Evolutionary conservation across 2,888 invertebrate genomes (phyloP), one percentile per base, ranked within the genome.

Genomic region (Disparrhopalites patrizii): DNA sequence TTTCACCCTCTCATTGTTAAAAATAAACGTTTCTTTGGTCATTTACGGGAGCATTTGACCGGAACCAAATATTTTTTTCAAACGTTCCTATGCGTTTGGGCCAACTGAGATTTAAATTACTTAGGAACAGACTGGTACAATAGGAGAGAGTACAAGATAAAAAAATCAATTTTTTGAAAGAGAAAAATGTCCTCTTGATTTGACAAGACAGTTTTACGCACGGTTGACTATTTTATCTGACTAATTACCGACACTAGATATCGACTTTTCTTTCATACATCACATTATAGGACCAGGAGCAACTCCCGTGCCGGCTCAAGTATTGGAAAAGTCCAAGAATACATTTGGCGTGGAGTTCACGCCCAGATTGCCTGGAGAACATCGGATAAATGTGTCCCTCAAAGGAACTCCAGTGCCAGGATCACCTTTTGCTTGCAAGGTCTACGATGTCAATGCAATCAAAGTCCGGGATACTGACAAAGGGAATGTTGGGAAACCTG

Each of bases 251-350:
- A 67, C 67, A 51, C 51, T 40, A 18, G 31, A 23, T 62, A 65
- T 70, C 68, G 70, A 70, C 70, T 70, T 36, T 70, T 67, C 56
- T 70, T 56, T 54, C 30, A 54, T 33, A n/a, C 54, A 31, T 54
- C 30, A 54, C 33, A 54, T n/a, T n/a, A 18, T 70, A 75, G 90
- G 90, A 0, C 90, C 90, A 0, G 86, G 89, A 0, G 84, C 87
- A 69, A 69, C 70, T 1, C 89, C 91, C 0, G 82, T 95, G 50
- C 92, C 93, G 0, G 92, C 97, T 0, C 81, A 94, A 67, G 95
- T 98, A 77, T 93, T 94, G 79, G 94, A 94, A 78, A 96, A 97
- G 68, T 93, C 95, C 77, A 94, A 96, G 67, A 97, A 97, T 2
- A 89, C 94, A 76, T 83, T 96, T 67, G 88, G 94, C 78, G 97